Base-by-base conservation (phyloP, 2,113 vertebrate species). In the Strigops habroptila region DNA sequence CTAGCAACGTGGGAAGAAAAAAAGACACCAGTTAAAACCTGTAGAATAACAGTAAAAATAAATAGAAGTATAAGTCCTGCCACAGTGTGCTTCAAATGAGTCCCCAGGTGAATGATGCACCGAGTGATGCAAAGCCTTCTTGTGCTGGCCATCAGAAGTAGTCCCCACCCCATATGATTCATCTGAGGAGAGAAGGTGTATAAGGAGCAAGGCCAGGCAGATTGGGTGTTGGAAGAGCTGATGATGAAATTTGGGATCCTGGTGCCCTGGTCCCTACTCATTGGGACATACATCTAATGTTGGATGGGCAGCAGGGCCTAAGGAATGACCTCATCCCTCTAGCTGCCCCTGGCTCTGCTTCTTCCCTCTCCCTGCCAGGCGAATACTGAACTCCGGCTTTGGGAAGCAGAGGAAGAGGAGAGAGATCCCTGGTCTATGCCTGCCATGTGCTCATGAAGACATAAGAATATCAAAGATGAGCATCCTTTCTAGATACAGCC, bases 111-210 rank as follows among this genome's bases (percentile, higher is more conserved):
- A 28, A 24, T 52, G 33, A 70, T 24, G 39, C 19, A 43, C 14
- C 35, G 59, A 30, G 49, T 51, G 25, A 71, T 48, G 57, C n/a
- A 88, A 89, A 82, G 17, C 23, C 25, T 35, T 57, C 22, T 67
- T 57, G 10, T 25, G 7, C 14, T 52, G 23, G 27, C 7, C 13
- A 13, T 64, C 30, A 62, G 63, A 85, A 48, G 9, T 5, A 9
- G 25, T 48, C 33, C 28, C 33, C 12, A 35, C 2, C 6, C 18
- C 28, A 30, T 31, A 11, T 0, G 2, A 30, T 16, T 63, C 5
- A 1, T 8, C 18, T 15, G 2, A 3, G n/a, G 24, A 73, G 23
- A 88, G 17, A 27, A 88, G 9, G 27, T 1, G 1, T 22, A 52
- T 9, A 9, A 69, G 12, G 10, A 82, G 6, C 4, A 22, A 51